Conservation (phyloP, 2,113 vertebrate genomes). For the Nymphicus hollandicus region DNA sequence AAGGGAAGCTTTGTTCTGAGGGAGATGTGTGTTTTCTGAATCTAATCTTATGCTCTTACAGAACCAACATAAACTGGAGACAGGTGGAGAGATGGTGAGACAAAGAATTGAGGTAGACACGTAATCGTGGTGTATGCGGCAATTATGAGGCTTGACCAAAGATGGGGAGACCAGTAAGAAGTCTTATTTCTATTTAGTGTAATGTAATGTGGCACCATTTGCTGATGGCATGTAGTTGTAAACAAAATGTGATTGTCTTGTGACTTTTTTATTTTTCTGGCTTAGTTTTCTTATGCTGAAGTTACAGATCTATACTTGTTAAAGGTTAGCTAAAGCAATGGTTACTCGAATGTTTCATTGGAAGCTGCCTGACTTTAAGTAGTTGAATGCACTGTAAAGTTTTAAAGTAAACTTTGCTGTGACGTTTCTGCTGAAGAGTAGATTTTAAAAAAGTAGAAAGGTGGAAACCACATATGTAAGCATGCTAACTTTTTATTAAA, state of each 20-base stretch:
- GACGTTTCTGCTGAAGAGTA: neutral
- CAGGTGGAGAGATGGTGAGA: neutral
- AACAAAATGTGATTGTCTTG: neutral
- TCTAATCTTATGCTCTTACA: neutral
- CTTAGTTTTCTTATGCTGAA: neutral
- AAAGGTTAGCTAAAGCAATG: neutral
- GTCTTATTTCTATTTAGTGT: neutral
- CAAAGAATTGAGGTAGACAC: neutral
- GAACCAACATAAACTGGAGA: neutral
- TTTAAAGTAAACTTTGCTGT: neutral
- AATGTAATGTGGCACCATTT: neutral
- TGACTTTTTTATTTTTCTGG: neutral
- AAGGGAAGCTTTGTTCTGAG: neutral
- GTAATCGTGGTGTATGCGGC: too few relatives aligned
- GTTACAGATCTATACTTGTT: neutral
- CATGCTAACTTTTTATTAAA: constrained; percentile 68
- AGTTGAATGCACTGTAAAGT: constrained; percentile 14
- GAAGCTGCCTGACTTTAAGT: constrained; percentile 43
- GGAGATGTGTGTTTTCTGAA: too few relatives aligned
- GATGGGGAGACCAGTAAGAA: neutral
- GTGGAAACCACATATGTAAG: constrained; percentile 57
- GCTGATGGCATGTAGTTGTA: neutral
- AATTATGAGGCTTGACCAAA: neutral
- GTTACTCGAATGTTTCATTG: constrained; percentile 29
- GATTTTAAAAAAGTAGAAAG: neutral